Percentiles rank a stretch among this genome's conserved stretches.
These are phyloP conservation scores for Semnornis frantzii DNA, from an alignment of 2,113 vertebrate species.

Conservation along the genomic window DNA sequence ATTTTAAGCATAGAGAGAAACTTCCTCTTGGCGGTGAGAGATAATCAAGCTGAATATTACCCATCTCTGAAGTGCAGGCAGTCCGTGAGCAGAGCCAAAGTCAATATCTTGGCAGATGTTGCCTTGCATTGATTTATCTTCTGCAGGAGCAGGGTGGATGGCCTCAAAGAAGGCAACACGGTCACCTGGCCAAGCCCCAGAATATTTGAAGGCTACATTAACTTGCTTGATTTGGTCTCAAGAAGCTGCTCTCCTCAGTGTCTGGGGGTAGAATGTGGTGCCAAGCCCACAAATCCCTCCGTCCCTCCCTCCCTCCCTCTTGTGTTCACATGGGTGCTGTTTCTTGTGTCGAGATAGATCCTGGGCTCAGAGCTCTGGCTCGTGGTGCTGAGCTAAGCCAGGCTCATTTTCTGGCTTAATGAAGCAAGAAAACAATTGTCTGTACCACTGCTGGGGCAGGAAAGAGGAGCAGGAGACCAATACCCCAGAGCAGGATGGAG, in stretches of 20 bases:
- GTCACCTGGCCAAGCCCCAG: constrained; percentile 52
- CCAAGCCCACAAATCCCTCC: constrained; percentile 6
- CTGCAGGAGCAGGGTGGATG: constrained; percentile 54
- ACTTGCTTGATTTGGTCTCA: constrained; percentile 19
- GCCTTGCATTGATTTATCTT: constrained; percentile 78
- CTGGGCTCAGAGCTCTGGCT: neutral
- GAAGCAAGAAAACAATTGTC: constrained; percentile 16
- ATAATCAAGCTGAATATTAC: constrained; percentile 84
- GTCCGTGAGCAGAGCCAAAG: constrained; percentile 72
- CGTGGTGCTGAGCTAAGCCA: neutral
- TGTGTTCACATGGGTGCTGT: neutral
- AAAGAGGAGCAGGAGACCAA: neutral
- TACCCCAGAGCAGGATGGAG: neutral
- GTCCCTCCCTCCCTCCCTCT: neutral
- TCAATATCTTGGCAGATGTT: constrained; percentile 81
- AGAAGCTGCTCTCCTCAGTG: constrained; percentile 17
- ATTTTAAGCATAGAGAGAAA: constrained; percentile 77
- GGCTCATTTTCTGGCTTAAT: constrained; percentile 53
- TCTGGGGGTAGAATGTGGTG: constrained; percentile 14
- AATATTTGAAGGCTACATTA: constrained; percentile 42
- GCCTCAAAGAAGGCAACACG: constrained; percentile 36
- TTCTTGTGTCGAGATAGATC: neutral
- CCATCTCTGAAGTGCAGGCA: constrained; percentile 75
- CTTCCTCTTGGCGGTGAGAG: constrained; percentile 74
- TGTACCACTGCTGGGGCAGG: neutral